These are phyloP conservation scores for Odontomyia ornata DNA, from an alignment of 2,888 invertebrate genomes.

Conservation along the genomic window DNA sequence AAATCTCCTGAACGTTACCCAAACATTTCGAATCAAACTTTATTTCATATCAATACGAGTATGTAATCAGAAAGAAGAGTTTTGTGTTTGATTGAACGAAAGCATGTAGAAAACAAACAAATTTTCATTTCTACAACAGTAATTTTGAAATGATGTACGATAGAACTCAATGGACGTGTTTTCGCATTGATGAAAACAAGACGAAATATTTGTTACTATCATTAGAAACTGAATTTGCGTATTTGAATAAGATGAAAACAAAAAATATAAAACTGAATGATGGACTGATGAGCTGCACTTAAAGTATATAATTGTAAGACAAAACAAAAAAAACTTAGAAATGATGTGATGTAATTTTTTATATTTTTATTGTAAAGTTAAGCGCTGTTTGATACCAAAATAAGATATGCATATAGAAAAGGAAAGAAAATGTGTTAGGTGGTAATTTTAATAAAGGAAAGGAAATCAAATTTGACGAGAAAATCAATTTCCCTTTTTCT, in stretches of 20 bases:
- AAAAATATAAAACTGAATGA: conserved; percentile 47
- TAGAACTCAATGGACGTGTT: conserved; percentile 17
- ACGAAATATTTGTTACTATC: conserved; percentile 29
- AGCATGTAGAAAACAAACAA: not conserved
- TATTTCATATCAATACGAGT: not conserved
- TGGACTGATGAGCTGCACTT: conserved; percentile 50
- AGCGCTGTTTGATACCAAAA: conserved; percentile 50
- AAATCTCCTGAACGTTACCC: not conserved
- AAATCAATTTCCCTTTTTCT: not conserved
- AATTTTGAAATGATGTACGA: conserved; percentile 14
- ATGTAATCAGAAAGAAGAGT: not conserved
- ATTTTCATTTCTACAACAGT: not conserved
- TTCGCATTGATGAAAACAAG: not conserved
- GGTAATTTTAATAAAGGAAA: conserved; percentile 31
- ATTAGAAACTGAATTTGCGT: conserved; percentile 11
- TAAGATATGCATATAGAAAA: conserved; percentile 48
- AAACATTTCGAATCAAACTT: not conserved
- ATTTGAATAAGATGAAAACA: conserved; percentile 26
- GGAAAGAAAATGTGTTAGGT: conserved; percentile 40
- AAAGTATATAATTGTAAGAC: conserved; percentile 47
- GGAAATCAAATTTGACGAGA: conserved; percentile 8
- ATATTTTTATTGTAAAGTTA: conserved; percentile 50
- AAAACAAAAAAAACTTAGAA: conserved; percentile 49
- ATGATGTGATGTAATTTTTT: conserved; percentile 51
- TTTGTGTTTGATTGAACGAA: not conserved